These are phyloP conservation scores for Tangara arthus DNA, from an alignment of 2,797 vertebrate genomes.

Conservation along the genomic window DNA sequence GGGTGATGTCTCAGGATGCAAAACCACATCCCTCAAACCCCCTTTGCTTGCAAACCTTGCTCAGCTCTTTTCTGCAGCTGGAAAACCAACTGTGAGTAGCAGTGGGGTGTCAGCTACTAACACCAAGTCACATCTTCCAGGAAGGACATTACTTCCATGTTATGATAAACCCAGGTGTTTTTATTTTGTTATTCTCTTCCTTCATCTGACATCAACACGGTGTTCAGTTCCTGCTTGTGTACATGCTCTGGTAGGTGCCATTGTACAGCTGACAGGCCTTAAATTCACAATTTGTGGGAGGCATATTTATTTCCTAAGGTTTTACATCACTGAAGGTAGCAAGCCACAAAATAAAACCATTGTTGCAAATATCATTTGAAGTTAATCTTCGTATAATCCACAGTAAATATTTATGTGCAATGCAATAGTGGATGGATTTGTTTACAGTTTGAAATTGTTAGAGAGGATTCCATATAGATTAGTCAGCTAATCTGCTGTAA, in stretches of 20 bases:
- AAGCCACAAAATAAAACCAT: slow-evolving; percentile 21
- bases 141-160: not conserved
- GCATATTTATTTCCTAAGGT: not conserved
- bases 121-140: not conserved
- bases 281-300: not conserved
- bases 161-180: not conserved
- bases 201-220: not conserved
- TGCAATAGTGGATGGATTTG: slow-evolving; percentile 45
- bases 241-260: not conserved
- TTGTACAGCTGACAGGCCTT: not conserved
- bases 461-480: slow-evolving; percentile 61
- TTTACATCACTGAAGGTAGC: slow-evolving; percentile 10
- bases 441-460: slow-evolving; percentile 50
- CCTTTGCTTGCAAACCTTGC: not conserved
- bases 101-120: not conserved
- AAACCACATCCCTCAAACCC: not conserved
- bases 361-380: slow-evolving; percentile 33
- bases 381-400: slow-evolving; percentile 59
- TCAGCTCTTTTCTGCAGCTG: not conserved
- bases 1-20: not conserved
- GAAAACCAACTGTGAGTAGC: not conserved
- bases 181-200: not conserved
- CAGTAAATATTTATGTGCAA: slow-evolving; percentile 49
- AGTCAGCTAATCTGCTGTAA: slow-evolving; percentile 59
- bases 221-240: not conserved